Percentiles rank a stretch among this genome's conserved stretches.
These are phyloP conservation scores for Acleris holmiana DNA, from an alignment of 2,888 invertebrate genomes.

Conservation along the genomic window DNA sequence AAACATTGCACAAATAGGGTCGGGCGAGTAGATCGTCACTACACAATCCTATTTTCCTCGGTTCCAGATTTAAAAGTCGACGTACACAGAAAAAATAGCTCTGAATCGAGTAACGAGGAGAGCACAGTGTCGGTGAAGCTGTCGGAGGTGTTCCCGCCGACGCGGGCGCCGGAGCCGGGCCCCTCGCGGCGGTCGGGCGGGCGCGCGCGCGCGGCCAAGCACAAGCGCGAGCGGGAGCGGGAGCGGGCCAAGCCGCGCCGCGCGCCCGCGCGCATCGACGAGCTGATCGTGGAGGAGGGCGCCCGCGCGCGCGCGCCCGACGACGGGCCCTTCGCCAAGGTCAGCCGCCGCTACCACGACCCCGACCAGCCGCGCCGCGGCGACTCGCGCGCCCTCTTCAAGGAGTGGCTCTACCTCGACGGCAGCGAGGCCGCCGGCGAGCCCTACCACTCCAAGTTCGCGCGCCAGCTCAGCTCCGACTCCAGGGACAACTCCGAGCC, in stretches of 20 bases:
- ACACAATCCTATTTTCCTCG: conserved; percentile 14
- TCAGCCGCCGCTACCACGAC: conserved; percentile 73
- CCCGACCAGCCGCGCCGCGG: conserved; percentile 61
- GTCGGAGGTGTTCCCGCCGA: too few species aligned
- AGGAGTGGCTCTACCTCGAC: conserved; percentile 77
- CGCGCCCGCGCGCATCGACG: conserved; percentile 68
- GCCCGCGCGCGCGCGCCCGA: conserved; percentile 69
- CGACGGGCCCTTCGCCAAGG: conserved; percentile 78
- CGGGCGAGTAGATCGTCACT: too few species aligned
- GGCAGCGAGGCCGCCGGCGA: conserved; percentile 71
- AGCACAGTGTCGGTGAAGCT: conserved; percentile 79
- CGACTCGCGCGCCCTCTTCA: conserved; percentile 73
- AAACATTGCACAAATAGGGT: too few species aligned
- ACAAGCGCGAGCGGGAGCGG: conserved; percentile 66
- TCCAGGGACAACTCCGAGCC: conserved; percentile 81
- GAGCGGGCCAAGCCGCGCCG: conserved; percentile 64
- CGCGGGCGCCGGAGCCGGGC: conserved; percentile 48
- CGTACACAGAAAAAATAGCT: conserved; percentile 96
- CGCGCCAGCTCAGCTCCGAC: conserved; percentile 81
- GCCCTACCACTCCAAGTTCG: conserved; percentile 80
- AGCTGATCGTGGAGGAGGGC: conserved; percentile 67
- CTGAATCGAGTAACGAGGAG: conserved; percentile 92
- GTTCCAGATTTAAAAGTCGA: conserved; percentile 94
- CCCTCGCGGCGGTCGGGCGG: conserved; percentile 65
- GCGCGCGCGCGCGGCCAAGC: conserved; percentile 63